Evolutionary conservation across 2,888 invertebrate genomes (phyloP).

Genomic region (Cryptus armator): DNA sequence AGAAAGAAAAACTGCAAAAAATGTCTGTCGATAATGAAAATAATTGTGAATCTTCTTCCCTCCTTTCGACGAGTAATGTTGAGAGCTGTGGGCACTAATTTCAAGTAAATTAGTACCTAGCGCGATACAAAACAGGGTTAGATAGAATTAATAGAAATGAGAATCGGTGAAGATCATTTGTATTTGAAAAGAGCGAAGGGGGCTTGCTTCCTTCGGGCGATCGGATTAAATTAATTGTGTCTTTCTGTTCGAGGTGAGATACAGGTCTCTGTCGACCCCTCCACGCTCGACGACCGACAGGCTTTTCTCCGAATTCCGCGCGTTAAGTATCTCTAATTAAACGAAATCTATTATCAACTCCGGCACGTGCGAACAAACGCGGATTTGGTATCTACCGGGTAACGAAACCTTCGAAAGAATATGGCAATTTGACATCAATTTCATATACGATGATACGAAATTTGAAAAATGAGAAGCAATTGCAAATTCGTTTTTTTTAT

Average conservation of each 20-base stretch:
- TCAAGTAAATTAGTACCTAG: neutral
- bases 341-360: constrained; percentile 3
- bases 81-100: neutral
- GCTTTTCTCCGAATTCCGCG: neutral
- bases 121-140: neutral
- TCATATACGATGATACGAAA: neutral
- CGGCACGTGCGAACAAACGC: neutral
- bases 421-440: neutral
- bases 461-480: neutral
- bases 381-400: neutral
- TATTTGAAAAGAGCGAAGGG: neutral
- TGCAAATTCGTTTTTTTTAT: too few relatives aligned
- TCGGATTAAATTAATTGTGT: neutral
- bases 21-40: constrained; percentile 1
- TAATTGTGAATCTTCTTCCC: neutral
- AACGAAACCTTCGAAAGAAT: neutral
- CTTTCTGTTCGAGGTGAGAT: neutral
- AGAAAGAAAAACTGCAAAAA: neutral
- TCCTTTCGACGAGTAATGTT: neutral
- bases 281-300: neutral
- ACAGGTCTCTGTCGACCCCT: neutral
- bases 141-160: neutral
- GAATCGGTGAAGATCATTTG: neutral
- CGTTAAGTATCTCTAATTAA: neutral
- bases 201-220: neutral